Evolutionary conservation across 2,113 vertebrate genomes (phyloP), one percentile per base, ranked within the genome.

Genomic region (Epinephelus moara): DNA sequence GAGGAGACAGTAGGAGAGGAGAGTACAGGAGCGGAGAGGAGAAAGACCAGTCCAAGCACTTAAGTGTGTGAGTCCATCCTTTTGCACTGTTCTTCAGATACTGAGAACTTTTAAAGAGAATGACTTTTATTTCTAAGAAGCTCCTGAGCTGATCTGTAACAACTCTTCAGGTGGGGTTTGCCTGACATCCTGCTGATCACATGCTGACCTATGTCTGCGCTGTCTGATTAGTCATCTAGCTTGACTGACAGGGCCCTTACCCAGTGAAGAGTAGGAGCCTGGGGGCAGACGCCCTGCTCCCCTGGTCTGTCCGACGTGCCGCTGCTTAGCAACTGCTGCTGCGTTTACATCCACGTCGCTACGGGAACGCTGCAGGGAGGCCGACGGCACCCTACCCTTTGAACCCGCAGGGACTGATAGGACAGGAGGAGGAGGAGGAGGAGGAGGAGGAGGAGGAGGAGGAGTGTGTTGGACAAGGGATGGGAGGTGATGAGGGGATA

Each of bases 331-430:
- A 0, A 97, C 96, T 0, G 97, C 96, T 0, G 98, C 98, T 13
- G 98, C 97, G 0, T 98, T 98, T 33, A 99, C 98, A 1, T 99
- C 98, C 1, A 99, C 97, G 82, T 99, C 98, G 0, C 98, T 99
- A 79, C 98, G 96, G 62, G 98, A 99, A 13, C 98, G 96, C 88
- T 99, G 98, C 86, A 99, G 95, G 67, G 96, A 94, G 67, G 96
- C 96, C 0, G 96, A 93, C 17, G 97, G 95, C 27, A 95, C 85
- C 47, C 91, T 89, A 2, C 94, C 85, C 94, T 97, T 99, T 90
- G 94, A 95, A 88, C 94, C 88, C 66, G 94, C 91, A 13, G 96
- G 95, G 81, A 97, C 97, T 99, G 91, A 55, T 59, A 5, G 82
- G 80, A 86, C 68, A 82, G 80, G 71, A 80, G 83, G 87, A 89